A percentile compares a stretch with the other conserved stretches of the same genome.
phyloP scores from a whole-genome alignment of 2,888 invertebrate species.

The Morinoia aosen region DNA sequence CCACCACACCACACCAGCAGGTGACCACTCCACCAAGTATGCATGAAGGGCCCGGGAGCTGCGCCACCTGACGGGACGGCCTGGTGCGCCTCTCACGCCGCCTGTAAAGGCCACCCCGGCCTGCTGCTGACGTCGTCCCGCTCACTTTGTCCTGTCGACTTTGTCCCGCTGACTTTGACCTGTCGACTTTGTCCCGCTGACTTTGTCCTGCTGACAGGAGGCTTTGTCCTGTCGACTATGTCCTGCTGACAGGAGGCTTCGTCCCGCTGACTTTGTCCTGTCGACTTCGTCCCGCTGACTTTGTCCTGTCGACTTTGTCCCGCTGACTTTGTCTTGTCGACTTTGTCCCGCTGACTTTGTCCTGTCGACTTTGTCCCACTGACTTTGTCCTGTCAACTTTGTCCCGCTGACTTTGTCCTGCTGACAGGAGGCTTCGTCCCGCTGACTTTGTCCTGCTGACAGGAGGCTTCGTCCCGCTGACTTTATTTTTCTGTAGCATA shows the following conservation, averaged over 20 bases:
- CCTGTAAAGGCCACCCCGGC: background rate
- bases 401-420: background rate
- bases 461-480: background rate
- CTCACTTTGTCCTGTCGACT: too few species aligned
- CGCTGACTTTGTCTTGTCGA: too few species aligned
- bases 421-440: too few species aligned
- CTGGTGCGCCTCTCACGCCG: background rate
- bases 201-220: background rate
- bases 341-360: too few species aligned
- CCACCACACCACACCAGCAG: background rate
- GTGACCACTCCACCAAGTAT: conserved; percentile 29
- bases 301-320: too few species aligned
- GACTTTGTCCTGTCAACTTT: too few species aligned
- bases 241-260: background rate
- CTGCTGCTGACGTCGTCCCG: too few species aligned
- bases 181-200: background rate
- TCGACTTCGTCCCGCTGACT: too few species aligned
- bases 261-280: background rate
- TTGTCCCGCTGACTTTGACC: too few species aligned
- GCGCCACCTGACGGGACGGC: background rate
- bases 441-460: too few species aligned
- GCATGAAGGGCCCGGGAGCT: background rate
- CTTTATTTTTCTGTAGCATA: background rate
- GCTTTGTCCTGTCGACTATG: too few species aligned
- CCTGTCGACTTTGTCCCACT: too few species aligned